Conservation (phyloP, 2,113 vertebrate genomes). For the Penelope pileata region DNA sequence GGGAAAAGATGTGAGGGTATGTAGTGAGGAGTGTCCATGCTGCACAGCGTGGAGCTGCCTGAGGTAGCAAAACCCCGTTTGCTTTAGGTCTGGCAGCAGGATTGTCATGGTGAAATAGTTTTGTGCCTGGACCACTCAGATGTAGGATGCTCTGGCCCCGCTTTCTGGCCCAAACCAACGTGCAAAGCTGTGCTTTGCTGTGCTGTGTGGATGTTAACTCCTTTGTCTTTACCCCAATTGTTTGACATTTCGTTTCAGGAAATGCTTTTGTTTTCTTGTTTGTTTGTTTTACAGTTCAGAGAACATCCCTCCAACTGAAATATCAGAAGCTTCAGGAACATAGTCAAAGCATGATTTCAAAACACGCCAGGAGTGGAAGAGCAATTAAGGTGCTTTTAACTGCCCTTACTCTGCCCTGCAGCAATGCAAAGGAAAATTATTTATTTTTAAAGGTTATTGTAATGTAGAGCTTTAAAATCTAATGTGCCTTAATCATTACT, state of each 20-base stretch:
- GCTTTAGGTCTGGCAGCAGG: not conserved
- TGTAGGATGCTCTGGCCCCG: not conserved
- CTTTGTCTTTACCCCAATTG: not conserved
- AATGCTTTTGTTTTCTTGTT: not conserved
- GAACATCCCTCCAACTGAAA: not conserved
- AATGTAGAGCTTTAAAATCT: slow-evolving; percentile 38
- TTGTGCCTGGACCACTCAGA: not conserved
- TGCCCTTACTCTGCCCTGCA: slow-evolving; percentile 43
- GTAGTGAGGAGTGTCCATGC: rapidly evolving
- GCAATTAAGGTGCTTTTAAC: slow-evolving; percentile 25
- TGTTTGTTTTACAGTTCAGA: not conserved
- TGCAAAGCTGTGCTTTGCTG: not conserved
- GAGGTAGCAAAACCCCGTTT: not conserved
- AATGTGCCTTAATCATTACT: slow-evolving; percentile 34
- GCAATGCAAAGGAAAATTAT: slow-evolving; percentile 50
- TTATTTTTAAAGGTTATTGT: slow-evolving; percentile 63
- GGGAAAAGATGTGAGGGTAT: rapidly evolving
- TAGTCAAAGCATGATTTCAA: not conserved
- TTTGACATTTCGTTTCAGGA: not conserved
- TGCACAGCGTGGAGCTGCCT: not conserved
- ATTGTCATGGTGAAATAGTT: not conserved
- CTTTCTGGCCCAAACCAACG: not conserved
- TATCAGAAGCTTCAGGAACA: not conserved
- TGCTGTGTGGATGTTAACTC: not conserved
- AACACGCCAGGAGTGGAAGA: slow-evolving; percentile 26